Conservation (phyloP, 2,888 invertebrate genomes). For the Lysandra coridon region DNA sequence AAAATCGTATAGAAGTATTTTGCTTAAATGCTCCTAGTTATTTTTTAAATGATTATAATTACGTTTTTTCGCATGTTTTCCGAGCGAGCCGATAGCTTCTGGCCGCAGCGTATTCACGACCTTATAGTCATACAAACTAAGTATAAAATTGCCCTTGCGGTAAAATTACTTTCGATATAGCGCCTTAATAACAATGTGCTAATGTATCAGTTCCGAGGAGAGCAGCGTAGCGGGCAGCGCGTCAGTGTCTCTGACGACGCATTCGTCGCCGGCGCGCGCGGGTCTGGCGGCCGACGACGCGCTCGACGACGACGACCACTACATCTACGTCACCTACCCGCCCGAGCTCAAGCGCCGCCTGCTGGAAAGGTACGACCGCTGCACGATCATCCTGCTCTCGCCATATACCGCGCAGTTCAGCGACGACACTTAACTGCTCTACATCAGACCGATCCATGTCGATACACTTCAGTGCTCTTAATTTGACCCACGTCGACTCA, state of each 20-base stretch:
- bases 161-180: too few relatives aligned
- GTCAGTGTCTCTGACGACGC: conserved; percentile 84
- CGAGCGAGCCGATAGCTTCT: too few relatives aligned
- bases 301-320: conserved; percentile 84
- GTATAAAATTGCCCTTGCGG: too few relatives aligned
- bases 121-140: too few relatives aligned
- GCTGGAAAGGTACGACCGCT: conserved; percentile 85
- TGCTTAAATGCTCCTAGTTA: too few relatives aligned
- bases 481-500: too few relatives aligned
- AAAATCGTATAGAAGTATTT: too few relatives aligned
- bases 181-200: not conserved
- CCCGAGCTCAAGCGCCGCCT: conserved; percentile 91
- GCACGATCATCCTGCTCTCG: conserved; percentile 65
- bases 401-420: conserved; percentile 67
- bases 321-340: conserved; percentile 93
- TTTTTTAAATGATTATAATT: too few relatives aligned
- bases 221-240: conserved; percentile 84
- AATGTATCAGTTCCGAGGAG: conserved; percentile 82
- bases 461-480: conserved; percentile 27
- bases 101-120: too few relatives aligned
- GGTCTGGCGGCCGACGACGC: conserved; percentile 68
- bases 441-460: conserved; percentile 30
- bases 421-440: conserved; percentile 47
- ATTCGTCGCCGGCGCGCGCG: conserved; percentile 83
- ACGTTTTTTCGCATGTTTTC: too few relatives aligned